Base-by-base conservation (phyloP, 2,797 vertebrate species). In the Peromyscus nudipes region DNA sequence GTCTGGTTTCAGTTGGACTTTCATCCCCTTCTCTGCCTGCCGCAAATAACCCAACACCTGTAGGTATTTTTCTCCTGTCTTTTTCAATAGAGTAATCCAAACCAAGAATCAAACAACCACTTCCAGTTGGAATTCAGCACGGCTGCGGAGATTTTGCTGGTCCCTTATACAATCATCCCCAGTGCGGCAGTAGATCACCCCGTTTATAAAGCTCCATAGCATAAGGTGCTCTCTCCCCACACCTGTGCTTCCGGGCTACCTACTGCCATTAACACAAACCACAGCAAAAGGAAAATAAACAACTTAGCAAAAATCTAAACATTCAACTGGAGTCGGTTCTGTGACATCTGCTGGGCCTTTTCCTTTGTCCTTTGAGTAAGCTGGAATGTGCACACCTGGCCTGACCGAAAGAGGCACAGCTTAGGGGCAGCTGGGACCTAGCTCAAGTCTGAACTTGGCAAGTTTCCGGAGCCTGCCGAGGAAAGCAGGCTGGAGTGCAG, bases 301-400 rank as follows among this genome's bases (percentile, higher is more conserved):
- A 96, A 83, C 86, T 92, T 95, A 95, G 95, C 91, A 64, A 95
- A 97, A 94, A 97, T 71, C 97, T 97, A 92, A 96, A 97, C 96
- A 98, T 98, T 97, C 96, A 97, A 90, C 89, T 76, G 96, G 96
- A 97, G 92, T 98, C 69, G 40, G 96, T 93, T 93, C 91, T 87
- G 82, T 92, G 94, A 73, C 19, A 77, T 89, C 75, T 96, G 91
- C 94, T 89, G 92, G 95, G 65, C 83, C 55, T 94, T 83, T 96
- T 94, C 95, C 96, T 93, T 87, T 92, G 95, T 93, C 95, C 90
- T 95, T 55, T 85, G 73, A 93, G 0, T 64, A 96, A 96, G 95
- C 67, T 96, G 96, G 92, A 96, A 96, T 96, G 92, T 96, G 92
- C 95, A 92, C 75, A 97, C 96, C 87, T 92, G 91, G 88, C 91